A percentile compares a stretch with the other conserved stretches of the same genome.
These are phyloP conservation scores for Chelonoidis abingdonii DNA, from an alignment of 2,113 vertebrate species.

Conservation along the genomic window DNA sequence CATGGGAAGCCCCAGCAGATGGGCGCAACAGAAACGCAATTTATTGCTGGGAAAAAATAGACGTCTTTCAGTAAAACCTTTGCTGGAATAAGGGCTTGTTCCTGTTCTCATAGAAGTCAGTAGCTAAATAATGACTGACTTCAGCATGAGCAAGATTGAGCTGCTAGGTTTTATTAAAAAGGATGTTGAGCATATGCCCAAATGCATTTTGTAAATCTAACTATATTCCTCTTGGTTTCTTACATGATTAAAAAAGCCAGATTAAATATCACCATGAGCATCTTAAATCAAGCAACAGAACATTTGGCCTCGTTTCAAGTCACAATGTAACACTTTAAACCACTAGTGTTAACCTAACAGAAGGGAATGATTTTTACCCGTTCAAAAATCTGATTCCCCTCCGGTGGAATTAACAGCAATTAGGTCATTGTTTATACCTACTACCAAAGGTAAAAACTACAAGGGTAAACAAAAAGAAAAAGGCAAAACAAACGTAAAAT, in stretches of 20 bases:
- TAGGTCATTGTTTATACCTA: conserved; percentile 64
- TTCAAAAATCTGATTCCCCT: conserved; percentile 39
- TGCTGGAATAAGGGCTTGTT: conserved; percentile 1
- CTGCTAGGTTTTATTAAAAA: conserved; percentile 10
- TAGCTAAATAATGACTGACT: not conserved
- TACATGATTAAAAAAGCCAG: conserved; percentile 48
- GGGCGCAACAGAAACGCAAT: conserved; percentile 28
- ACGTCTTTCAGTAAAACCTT: not conserved
- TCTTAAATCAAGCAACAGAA: conserved; percentile 52
- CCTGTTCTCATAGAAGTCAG: conserved; percentile 20
- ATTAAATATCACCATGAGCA: conserved; percentile 60
- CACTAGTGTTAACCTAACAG: not conserved
- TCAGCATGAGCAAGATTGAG: not conserved
- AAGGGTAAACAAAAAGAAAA: conserved; percentile 36
- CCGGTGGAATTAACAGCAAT: conserved; percentile 53
- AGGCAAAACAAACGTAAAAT: not conserved
- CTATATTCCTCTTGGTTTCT: conserved; percentile 61
- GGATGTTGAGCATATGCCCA: not conserved
- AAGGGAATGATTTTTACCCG: conserved; percentile 54
- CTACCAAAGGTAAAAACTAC: conserved; percentile 41
- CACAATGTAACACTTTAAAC: conserved; percentile 48
- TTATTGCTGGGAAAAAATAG: conserved; percentile 11
- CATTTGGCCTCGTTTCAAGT: conserved; percentile 36
- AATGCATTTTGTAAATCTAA: conserved; percentile 37
- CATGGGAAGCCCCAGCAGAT: not conserved